These are phyloP conservation scores for Fragum sueziense DNA, from an alignment of 2,888 invertebrate genomes.

Conservation along the genomic window DNA sequence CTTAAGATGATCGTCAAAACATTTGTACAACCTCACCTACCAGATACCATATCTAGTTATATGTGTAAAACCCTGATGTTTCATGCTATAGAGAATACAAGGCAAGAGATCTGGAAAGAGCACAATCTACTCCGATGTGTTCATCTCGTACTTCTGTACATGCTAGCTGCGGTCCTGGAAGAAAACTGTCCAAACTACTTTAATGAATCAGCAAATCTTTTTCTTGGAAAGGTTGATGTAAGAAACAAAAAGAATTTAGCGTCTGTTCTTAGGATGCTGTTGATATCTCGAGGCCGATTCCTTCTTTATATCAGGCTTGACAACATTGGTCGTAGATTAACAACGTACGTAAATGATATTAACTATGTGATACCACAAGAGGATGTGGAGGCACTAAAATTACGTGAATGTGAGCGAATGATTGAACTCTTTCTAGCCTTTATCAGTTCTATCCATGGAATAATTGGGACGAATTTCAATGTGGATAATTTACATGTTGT, in stretches of 20 bases:
- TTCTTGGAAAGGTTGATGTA: conserved; percentile 15
- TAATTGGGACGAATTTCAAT: background rate
- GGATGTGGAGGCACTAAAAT: background rate
- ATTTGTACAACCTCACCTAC: background rate
- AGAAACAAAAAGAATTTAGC: background rate
- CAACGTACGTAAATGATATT: background rate
- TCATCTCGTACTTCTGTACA: background rate
- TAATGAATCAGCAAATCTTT: too few relatives aligned
- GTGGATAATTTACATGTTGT: background rate
- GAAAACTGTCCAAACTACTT: conserved; percentile 24
- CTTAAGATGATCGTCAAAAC: too few relatives aligned
- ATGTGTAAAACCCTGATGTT: conserved; percentile 26
- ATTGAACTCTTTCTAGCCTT: background rate
- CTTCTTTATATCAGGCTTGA: background rate
- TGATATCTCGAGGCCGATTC: background rate
- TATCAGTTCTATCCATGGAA: too few relatives aligned
- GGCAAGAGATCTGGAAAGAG: conserved; percentile 4
- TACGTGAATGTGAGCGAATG: background rate
- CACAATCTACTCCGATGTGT: conserved; percentile 8
- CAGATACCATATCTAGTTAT: conserved; percentile 30
- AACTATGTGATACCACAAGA: background rate
- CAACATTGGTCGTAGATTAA: background rate
- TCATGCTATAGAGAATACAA: conserved; percentile 16
- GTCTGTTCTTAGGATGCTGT: background rate
- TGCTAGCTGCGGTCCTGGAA: background rate